Percentiles rank a stretch among this genome's conserved stretches.
phyloP scores from a whole-genome alignment of 1,140 invertebrate genomes.

The Diuraphis noxia region DNA sequence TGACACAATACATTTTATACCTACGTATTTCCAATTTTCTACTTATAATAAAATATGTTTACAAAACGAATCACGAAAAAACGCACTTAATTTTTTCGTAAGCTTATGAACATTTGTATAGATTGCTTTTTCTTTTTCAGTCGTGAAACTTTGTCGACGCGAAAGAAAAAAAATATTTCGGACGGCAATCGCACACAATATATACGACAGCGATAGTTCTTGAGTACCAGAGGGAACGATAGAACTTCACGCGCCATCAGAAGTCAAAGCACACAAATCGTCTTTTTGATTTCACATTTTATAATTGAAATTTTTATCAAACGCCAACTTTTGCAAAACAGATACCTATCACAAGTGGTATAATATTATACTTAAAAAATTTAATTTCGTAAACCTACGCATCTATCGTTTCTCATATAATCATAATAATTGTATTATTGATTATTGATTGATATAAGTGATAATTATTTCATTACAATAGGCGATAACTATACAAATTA shows the following conservation, averaged over 20 bases:
- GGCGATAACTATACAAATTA: no score
- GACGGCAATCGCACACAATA: background rate
- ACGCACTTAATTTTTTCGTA: background rate
- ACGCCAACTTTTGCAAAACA: background rate
- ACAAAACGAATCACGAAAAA: background rate
- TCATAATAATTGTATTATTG: no score
- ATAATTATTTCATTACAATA: no score
- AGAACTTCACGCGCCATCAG: constrained; percentile 21
- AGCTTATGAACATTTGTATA: background rate
- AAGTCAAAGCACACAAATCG: constrained; percentile 14
- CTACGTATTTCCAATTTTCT: background rate
- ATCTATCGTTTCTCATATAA: no score
- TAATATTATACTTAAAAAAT: no score
- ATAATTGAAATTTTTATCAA: constrained; percentile 31
- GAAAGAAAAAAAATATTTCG: background rate
- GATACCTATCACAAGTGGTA: background rate
- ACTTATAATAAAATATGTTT: background rate
- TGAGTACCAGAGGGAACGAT: constrained; percentile 19
- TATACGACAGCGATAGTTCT: background rate
- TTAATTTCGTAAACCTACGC: no score
- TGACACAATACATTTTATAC: no score
- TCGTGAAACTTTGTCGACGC: background rate
- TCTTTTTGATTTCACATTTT: constrained; percentile 30
- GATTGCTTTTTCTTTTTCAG: background rate
- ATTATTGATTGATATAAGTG: no score